These are phyloP conservation scores for Telenomus remus DNA, from an alignment of 1,140 invertebrate species.

Conservation along the genomic window DNA sequence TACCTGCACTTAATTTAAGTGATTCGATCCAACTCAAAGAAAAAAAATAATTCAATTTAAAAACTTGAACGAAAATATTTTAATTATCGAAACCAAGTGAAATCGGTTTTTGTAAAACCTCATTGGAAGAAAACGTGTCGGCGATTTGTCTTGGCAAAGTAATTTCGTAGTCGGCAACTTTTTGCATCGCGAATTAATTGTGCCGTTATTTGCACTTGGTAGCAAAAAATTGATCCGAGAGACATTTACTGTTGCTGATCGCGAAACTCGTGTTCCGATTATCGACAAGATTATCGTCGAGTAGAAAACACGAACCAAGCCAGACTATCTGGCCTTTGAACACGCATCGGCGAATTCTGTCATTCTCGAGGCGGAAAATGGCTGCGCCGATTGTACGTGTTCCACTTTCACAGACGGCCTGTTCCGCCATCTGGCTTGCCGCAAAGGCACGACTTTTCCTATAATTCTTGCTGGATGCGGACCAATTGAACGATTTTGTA, in stretches of 20 bases:
- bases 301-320: constrained; percentile 31
- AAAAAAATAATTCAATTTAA: too few relatives aligned
- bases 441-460: constrained; percentile 45
- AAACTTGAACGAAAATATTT: too few relatives aligned
- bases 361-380: constrained; percentile 56
- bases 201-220: constrained; percentile 6
- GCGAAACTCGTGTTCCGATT: constrained; percentile 32
- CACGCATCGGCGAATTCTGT: constrained; percentile 51
- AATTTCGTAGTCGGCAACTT: too few relatives aligned
- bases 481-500: constrained; percentile 34
- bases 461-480: constrained; percentile 32
- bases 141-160: too few relatives aligned
- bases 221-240: not conserved
- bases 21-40: too few relatives aligned
- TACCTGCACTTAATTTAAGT: constrained; percentile 22
- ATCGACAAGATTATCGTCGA: constrained; percentile 42
- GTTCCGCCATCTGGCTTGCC: constrained; percentile 52
- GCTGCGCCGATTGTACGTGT: constrained; percentile 51
- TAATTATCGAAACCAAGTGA: too few relatives aligned
- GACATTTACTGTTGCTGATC: too few relatives aligned
- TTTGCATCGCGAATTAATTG: too few relatives aligned
- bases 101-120: too few relatives aligned
- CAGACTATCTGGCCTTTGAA: constrained; percentile 48
- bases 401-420: constrained; percentile 54
- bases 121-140: not conserved